Conservation (phyloP, 2,888 invertebrate species). For the Elegia similella region DNA sequence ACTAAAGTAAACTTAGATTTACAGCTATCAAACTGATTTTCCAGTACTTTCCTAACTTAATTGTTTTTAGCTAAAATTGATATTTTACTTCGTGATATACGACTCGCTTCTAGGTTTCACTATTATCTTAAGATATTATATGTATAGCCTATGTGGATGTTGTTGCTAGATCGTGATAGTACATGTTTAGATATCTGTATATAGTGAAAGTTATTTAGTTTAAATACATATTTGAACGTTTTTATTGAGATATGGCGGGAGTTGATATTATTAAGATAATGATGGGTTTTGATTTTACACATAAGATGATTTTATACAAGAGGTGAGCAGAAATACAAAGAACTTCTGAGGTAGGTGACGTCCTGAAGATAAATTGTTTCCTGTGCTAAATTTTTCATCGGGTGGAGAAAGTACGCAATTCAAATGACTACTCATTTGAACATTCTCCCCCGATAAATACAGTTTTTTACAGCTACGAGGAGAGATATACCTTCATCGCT, state of each 20-base stretch:
- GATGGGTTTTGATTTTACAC: no score
- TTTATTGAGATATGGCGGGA: constrained; percentile 8
- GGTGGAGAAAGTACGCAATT: no score
- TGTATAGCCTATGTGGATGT: constrained; percentile 32
- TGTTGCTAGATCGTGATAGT: constrained; percentile 34
- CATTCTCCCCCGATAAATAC: no score
- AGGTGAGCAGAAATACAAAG: no score
- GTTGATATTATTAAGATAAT: no score
- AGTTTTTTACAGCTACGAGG: no score
- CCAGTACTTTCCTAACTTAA: not conserved
- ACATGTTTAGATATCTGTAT: constrained; percentile 30
- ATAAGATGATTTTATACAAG: no score
- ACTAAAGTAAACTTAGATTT: not conserved
- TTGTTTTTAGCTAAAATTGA: not conserved
- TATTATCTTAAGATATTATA: constrained; percentile 16
- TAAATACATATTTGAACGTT: constrained; percentile 15
- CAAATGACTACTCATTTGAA: no score
- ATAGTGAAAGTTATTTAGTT: constrained; percentile 24
- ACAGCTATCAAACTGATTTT: not conserved
- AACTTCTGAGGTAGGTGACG: no score
- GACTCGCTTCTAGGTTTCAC: constrained; percentile 22
- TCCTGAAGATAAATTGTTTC: no score
- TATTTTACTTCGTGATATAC: not conserved
- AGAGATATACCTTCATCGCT: no score
- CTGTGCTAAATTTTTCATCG: no score